Conservation (phyloP, 2,888 invertebrate species). For the Buathra laborator region DNA sequence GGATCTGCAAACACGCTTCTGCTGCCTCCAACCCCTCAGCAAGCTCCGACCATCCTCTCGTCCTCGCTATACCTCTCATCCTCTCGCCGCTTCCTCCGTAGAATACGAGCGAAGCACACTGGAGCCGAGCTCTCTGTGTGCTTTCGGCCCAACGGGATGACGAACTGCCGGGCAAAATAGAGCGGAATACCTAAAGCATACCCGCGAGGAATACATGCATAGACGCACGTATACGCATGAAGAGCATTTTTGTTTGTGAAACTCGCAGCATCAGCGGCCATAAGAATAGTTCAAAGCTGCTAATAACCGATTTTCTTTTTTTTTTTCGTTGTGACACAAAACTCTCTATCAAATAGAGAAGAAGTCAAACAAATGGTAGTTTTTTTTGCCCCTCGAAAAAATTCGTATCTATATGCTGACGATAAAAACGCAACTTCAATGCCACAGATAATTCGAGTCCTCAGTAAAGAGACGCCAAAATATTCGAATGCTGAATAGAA, state of each 20-base stretch:
- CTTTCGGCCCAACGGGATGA: constrained; percentile 81
- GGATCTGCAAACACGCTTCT: constrained; percentile 81
- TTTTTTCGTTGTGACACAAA: too few species aligned
- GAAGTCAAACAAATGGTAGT: too few species aligned
- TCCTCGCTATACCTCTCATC: constrained; percentile 66
- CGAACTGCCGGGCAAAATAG: constrained; percentile 82
- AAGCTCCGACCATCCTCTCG: constrained; percentile 74
- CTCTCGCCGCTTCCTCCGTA: constrained; percentile 51
- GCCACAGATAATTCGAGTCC: too few species aligned
- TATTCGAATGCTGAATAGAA: too few species aligned
- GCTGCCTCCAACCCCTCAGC: constrained; percentile 70
- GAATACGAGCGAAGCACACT: constrained; percentile 61
- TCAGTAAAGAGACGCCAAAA: too few species aligned
- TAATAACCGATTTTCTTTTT: too few species aligned
- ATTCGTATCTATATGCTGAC: too few species aligned
- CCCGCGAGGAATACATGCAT: constrained; percentile 2
- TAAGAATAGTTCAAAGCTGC: not conserved
- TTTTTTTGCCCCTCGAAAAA: too few species aligned
- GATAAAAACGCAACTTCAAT: too few species aligned
- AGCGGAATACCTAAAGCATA: constrained; percentile 76
- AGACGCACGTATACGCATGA: not conserved
- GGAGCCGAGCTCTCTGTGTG: constrained; percentile 68
- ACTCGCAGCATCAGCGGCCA: not conserved
- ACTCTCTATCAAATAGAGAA: too few species aligned
- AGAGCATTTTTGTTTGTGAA: constrained; percentile 3